Evolutionary conservation across 2,888 invertebrate species (phyloP), one percentile per base, ranked within the genome.

Genomic region (Zele albiditarsus): DNA sequence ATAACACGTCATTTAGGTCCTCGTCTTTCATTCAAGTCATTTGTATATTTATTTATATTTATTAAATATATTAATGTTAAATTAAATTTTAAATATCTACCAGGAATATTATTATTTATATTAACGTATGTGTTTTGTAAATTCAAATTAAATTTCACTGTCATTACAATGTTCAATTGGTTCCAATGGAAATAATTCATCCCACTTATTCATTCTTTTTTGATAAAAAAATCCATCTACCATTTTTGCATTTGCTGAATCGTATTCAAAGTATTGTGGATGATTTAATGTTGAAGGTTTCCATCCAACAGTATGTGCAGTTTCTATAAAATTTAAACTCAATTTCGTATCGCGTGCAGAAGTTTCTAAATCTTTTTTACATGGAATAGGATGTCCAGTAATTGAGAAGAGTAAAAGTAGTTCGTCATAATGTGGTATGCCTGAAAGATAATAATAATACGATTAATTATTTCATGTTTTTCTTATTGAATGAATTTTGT

Each of bases 391-490:
- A 49, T 85, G 85, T 0, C 16, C 20, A 25, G 84, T 85, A 58
- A 90, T 85, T 63, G 87, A 88, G 80, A 91, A 91, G 4, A 92
- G 78, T 80, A 92, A 92, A 78, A 91, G 90, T 72, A 92, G 84
- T 81, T 92, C 92, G 79, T 91, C 91, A 65, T 90, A 90, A 81
- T 91, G 91, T 0, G 88, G 88, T 2, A 90, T 89, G 3, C 91
- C 90, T 90, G 75, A 38, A 38, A 38, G 38, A 38, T 1, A 38
- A 10, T 6, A 6, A 6, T 10, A 38, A 38, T 5, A 3, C 12
- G 8, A 12, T 38, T 5, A 38, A 8, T 8, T 12, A 12, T 38
- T 38, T n/a, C n/a, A n/a, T n/a, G n/a, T n/a, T n/a, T n/a, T n/a
- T n/a, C n/a, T 38, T 5, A 12, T 38, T 10, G 10, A 10, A 12